A percentile compares a stretch with the other conserved stretches of the same genome.
These are phyloP conservation scores for Mallateleia sp. DNA, from an alignment of 2,888 invertebrate species.

Conservation along the genomic window DNA sequence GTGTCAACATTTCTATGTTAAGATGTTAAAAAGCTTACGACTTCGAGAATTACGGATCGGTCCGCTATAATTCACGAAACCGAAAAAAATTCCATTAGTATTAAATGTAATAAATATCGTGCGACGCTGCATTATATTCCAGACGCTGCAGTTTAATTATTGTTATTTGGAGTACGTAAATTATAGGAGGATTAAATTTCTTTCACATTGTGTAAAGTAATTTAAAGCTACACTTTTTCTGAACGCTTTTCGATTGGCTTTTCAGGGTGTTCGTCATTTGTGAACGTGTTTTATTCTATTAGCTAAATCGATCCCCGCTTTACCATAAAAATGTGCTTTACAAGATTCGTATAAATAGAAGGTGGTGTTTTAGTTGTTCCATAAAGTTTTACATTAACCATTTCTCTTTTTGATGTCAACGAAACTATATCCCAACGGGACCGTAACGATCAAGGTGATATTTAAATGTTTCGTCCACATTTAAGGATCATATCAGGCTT, in stretches of 20 bases:
- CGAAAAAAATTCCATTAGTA: neutral
- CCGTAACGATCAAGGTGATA: neutral
- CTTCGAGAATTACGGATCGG: too few relatives aligned
- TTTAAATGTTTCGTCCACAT: constrained; percentile 7
- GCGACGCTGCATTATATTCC: neutral
- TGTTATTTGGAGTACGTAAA: neutral
- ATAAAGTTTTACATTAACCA: constrained; percentile 1
- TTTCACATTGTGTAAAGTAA: too few relatives aligned
- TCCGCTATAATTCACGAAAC: neutral
- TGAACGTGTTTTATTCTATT: too few relatives aligned
- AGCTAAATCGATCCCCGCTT: too few relatives aligned
- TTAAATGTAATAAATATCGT: neutral
- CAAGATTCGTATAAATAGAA: neutral
- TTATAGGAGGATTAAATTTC: too few relatives aligned
- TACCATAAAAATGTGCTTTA: too few relatives aligned
- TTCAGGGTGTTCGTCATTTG: too few relatives aligned
- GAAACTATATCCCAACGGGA: constrained; percentile 7
- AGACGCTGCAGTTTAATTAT: neutral
- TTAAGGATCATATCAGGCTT: constrained; percentile 4
- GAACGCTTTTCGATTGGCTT: too few relatives aligned
- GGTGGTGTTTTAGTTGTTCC: neutral
- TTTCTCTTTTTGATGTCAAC: neutral
- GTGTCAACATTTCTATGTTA: neutral
- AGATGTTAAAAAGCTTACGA: neutral
- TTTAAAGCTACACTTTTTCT: too few relatives aligned